Conservation (phyloP, 2,797 vertebrate genomes). For the Sebastolobus alascanus region DNA sequence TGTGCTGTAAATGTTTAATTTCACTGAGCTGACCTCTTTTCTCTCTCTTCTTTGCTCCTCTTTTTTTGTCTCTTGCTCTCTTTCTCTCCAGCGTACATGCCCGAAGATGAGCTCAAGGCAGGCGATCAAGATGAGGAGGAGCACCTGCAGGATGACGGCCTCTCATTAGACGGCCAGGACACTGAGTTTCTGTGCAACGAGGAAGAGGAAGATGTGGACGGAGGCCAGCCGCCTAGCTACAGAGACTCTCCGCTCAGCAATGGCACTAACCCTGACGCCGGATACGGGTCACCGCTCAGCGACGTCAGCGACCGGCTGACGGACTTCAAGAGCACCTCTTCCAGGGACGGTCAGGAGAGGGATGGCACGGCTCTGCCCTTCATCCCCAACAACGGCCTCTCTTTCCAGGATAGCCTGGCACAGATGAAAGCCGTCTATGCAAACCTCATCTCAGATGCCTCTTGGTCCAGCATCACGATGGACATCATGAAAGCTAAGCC, state of each 20-base stretch:
- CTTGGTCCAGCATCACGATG: slow-evolving; percentile 97
- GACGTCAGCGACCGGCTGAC: slow-evolving; percentile 95
- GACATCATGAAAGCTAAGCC: slow-evolving; percentile 94
- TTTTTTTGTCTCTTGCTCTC: slow-evolving; percentile 55
- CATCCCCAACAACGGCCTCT: slow-evolving; percentile 87
- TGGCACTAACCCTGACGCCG: slow-evolving; percentile 95
- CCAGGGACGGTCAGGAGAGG: slow-evolving; percentile 92
- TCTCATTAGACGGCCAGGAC: slow-evolving; percentile 93
- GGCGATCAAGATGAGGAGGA: slow-evolving; percentile 91
- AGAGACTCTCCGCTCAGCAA: slow-evolving; percentile 97
- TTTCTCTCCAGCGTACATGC: slow-evolving; percentile 94
- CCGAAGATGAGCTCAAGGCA: slow-evolving; percentile 98
- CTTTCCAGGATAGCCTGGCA: slow-evolving; percentile 97
- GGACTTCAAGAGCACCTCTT: slow-evolving; percentile 94
- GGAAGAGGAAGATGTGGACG: slow-evolving; percentile 89
- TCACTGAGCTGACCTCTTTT: slow-evolving; percentile 76
- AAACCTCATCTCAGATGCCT: slow-evolving; percentile 97
- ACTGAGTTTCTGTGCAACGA: slow-evolving; percentile 92
- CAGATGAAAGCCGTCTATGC: slow-evolving; percentile 99
- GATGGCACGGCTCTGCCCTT: slow-evolving; percentile 84
- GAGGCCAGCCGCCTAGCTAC: slow-evolving; percentile 93
- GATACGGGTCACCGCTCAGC: slow-evolving; percentile 96
- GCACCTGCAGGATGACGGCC: slow-evolving; percentile 92
- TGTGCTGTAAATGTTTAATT: slow-evolving; percentile 82
- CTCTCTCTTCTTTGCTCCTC: slow-evolving; percentile 57